Conservation (phyloP, 2,888 invertebrate species). For the Drosophila tanythrix region DNA sequence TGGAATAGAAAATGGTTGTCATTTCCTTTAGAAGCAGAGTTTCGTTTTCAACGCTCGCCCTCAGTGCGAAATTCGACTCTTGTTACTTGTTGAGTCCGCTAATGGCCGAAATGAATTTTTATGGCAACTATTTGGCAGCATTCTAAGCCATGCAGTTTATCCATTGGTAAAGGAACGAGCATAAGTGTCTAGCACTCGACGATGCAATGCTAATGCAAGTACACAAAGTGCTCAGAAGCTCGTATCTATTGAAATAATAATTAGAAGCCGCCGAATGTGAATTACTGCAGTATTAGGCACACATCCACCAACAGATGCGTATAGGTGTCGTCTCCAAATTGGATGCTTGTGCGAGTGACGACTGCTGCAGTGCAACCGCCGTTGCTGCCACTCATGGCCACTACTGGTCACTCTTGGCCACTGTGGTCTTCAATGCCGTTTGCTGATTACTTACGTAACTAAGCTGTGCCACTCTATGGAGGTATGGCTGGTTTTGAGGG, state of each 20-base stretch:
- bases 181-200: conserved; percentile 13
- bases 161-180: conserved; percentile 18
- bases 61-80: conserved; percentile 28
- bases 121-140: conserved; percentile 55
- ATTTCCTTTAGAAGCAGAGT: conserved; percentile 58
- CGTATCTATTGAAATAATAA: conserved; percentile 72
- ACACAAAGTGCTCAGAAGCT: conserved; percentile 29
- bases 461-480: conserved; percentile 56
- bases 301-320: conserved; percentile 1
- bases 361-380: conserved; percentile 69
- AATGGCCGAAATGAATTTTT: conserved; percentile 70
- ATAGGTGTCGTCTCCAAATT: conserved; percentile 35
- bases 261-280: conserved; percentile 59
- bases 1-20: conserved; percentile 62
- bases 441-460: conserved; percentile 77
- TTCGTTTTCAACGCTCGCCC: conserved; percentile 13
- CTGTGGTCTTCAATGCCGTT: conserved; percentile 29
- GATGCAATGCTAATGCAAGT: conserved; percentile 34
- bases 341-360: conserved; percentile 47
- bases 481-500: conserved; percentile 14
- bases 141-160: conserved; percentile 40
- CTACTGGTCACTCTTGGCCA: conserved; percentile 4
- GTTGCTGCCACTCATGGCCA: conserved; percentile 16
- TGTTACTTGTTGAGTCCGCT: conserved; percentile 37
- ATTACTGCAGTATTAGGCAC: conserved; percentile 44